Conservation (phyloP, 2,113 vertebrate species). For the Megaleporinus macrocephalus region DNA sequence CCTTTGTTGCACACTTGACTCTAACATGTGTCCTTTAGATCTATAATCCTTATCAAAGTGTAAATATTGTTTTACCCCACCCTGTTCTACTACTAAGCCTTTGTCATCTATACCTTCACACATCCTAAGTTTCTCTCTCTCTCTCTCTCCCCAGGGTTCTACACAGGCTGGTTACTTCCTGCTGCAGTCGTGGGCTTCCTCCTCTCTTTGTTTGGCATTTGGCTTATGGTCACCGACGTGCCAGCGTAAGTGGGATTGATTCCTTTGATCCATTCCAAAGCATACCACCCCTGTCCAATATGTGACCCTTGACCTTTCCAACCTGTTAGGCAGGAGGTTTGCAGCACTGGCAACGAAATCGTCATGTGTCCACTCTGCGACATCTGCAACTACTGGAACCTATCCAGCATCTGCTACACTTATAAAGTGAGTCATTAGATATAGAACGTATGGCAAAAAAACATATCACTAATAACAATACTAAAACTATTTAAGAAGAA, state of each 20-base stretch:
- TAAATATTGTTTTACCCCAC: conserved; percentile 20
- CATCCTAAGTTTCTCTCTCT: conserved; percentile 4
- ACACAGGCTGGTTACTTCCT: conserved; percentile 82
- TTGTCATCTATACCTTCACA: not conserved
- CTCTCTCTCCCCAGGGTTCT: conserved; percentile 74
- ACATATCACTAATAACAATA: too few relatives aligned
- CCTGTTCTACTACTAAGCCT: not conserved
- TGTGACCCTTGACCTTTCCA: not conserved
- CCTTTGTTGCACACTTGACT: not conserved
- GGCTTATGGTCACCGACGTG: conserved; percentile 74
- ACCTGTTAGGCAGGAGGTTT: conserved; percentile 78
- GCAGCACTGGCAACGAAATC: conserved; percentile 69
- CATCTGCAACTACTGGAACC: conserved; percentile 78
- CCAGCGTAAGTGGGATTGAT: conserved; percentile 72
- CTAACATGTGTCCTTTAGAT: too few relatives aligned
- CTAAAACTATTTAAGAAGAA: too few relatives aligned
- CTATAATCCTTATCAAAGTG: conserved; percentile 24
- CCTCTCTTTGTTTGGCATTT: conserved; percentile 78
- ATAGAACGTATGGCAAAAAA: not conserved
- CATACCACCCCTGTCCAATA: not conserved
- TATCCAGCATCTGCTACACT: conserved; percentile 67
- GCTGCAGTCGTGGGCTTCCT: conserved; percentile 77
- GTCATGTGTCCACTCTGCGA: conserved; percentile 81
- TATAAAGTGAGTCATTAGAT: conserved; percentile 63
- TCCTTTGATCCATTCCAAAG: not conserved